Base-by-base conservation (phyloP, 2,888 invertebrate genomes). In the Polietes domitor region DNA sequence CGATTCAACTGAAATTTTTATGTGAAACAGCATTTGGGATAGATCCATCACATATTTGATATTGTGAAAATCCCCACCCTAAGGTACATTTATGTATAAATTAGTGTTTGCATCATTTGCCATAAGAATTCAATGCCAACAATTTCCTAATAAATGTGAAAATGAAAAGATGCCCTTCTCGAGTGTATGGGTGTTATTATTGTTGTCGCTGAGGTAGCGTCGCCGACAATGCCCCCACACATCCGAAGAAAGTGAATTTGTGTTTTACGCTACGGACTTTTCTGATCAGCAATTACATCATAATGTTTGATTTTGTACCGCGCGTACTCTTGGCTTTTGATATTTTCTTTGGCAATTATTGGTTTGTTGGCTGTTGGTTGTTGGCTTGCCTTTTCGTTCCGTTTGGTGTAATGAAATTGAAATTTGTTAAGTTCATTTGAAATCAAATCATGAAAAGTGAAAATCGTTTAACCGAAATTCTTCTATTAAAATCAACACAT, bases 221-320 rank as follows among this genome's bases (percentile, higher is more conserved):
- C 10, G 37, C 7, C 9, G 37, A 1, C 37, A 9, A 28, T 77
- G 68, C 32, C 65, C 80, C 77, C 82, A 82, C 77, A 82, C 79
- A 80, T 55, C 63, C 26, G 37, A 78, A 63, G 82, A 82, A 81
- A 84, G 77, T 75, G 77, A 77, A 71, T 83, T 50, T 63, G 17
- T 71, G 65, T 43, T 32, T 21, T 41, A n/a, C 47, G 2, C n/a
- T n/a, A 15, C 47, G 47, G 15, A 2, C 12, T 15, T 2, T n/a
- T 47, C n/a, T n/a, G 47, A 47, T 47, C n/a, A n/a, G 15, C 47
- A 75, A 81, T 84, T 81, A 84, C 81, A 80, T 84, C 81, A 84
- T 61, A 81, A 47, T 41, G 43, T 68, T 68, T 41, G 68, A 26
- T 43, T 68, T 15, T 43, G 58, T 58, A 32, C 37, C 37, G 6